A percentile compares a stretch with the other conserved stretches of the same genome.
Evolutionary conservation across 2,113 vertebrate species (phyloP).

Genomic region (Gallinago undulata): DNA sequence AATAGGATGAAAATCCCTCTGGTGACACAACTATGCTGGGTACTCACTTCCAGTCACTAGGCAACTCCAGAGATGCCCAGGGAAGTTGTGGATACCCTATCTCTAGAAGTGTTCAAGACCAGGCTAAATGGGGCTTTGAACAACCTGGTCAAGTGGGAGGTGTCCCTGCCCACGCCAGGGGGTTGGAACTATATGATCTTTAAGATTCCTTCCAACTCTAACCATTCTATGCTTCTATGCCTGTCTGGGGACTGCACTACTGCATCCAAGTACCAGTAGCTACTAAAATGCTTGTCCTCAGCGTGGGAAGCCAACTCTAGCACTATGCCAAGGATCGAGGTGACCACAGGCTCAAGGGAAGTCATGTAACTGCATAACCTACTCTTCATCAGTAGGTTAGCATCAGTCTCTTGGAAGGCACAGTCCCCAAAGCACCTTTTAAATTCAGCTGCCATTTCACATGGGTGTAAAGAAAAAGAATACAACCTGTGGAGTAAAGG

Average conservation of each 20-base stretch:
- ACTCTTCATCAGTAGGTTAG: background rate
- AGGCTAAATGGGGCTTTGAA: too few relatives aligned
- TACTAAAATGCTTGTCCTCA: background rate
- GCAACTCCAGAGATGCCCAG: background rate
- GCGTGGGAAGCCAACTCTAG: background rate
- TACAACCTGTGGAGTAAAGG: rapidly evolving
- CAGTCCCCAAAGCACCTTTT: background rate
- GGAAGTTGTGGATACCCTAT: too few relatives aligned
- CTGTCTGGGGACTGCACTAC: background rate
- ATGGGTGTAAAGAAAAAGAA: background rate
- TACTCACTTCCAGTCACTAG: background rate
- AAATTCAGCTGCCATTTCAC: background rate
- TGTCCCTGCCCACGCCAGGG: too few relatives aligned
- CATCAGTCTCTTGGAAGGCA: background rate
- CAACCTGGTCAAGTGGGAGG: too few relatives aligned
- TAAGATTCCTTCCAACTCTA: too few relatives aligned
- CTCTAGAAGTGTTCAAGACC: too few relatives aligned
- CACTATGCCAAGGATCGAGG: background rate
- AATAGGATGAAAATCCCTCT: background rate
- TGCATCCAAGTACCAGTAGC: background rate
- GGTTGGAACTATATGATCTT: too few relatives aligned
- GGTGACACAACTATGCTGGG: background rate
- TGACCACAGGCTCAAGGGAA: background rate
- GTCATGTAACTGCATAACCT: background rate
- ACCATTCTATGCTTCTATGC: too few relatives aligned